Base-by-base conservation (phyloP, 2,113 vertebrate species). In the Platysteira castanea region DNA sequence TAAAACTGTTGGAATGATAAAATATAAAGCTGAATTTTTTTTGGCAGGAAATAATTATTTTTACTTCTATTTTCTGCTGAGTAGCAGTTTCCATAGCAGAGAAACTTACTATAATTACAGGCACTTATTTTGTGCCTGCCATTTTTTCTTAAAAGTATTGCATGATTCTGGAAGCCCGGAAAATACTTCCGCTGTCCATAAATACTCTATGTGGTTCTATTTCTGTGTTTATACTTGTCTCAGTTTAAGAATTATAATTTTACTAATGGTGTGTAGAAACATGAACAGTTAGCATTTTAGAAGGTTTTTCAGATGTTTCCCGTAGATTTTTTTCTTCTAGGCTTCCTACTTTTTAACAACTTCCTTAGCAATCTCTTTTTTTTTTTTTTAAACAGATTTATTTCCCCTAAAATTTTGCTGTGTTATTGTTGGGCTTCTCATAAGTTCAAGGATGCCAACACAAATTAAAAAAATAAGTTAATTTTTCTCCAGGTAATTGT, bases 1-100 rank as follows among this genome's bases (percentile, higher is more conserved):
- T 96, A 93, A 95, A 96, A 96, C 59, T 82, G 61, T 83, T 95
- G 13, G 21, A 91, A 95, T 84, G 85, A 95, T 96, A 91, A 94
- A 93, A 95, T 50, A 23, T 91, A 63, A 90, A 92, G 42, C 50
- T 87, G 64, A 87, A 47, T 46, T 5, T 93, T 94, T 95, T 91
- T 94, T 92, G 46, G 52, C 64, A 88, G 21, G 30, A 88, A 96
- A 93, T 76, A 91, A 91, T 87, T 71, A 65, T 92, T 96, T 94
- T 84, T 65, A 44, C n/a, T 92, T 85, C 35, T 54, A 28, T 60
- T 94, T 91, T 77, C 73, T 86, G 67, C 82, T 89, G 73, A 79
- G 35, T 52, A 90, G 53, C 41, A 44, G 28, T 82, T 94, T 94
- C 85, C 60, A 59, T 13, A 80, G 28, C 42, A 56, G 31, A 87